phyloP scores from a whole-genome alignment of 2,888 invertebrate genomes.

The Abscondita cerata region DNA sequence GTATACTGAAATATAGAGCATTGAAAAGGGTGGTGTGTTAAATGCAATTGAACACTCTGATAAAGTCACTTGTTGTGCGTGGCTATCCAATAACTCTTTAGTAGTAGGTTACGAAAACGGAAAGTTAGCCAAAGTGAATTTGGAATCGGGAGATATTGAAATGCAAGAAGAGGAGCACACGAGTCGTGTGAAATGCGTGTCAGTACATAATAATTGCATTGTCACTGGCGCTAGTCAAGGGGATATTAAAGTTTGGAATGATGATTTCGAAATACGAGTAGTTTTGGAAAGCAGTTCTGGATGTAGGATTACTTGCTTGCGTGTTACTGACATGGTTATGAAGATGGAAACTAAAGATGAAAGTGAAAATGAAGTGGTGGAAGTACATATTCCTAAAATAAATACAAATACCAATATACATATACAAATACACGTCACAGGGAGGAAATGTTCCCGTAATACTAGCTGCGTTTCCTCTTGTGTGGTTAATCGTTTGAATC shows the following conservation, averaged over 20 bases:
- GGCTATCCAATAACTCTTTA: constrained; percentile 69
- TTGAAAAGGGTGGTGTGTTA: constrained; percentile 74
- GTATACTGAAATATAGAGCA: constrained; percentile 80
- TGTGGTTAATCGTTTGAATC: too few species aligned
- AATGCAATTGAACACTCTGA: constrained; percentile 71
- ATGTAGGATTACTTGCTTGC: constrained; percentile 77
- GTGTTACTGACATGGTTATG: constrained; percentile 57
- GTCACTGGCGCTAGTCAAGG: constrained; percentile 78
- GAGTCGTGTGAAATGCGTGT: constrained; percentile 73
- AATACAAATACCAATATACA: too few species aligned
- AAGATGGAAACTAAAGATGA: not conserved
- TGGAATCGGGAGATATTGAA: constrained; percentile 61
- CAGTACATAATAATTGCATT: constrained; percentile 64
- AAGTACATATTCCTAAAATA: not conserved
- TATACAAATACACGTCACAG: too few species aligned
- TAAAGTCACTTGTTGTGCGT: constrained; percentile 74
- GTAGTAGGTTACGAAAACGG: constrained; percentile 80
- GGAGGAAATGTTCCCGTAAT: too few species aligned
- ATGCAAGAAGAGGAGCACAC: constrained; percentile 65
- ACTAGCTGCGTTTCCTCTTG: too few species aligned
- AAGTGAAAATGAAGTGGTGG: not conserved
- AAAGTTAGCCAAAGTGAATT: constrained; percentile 66
- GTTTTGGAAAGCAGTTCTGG: constrained; percentile 68
- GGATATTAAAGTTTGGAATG: constrained; percentile 76
- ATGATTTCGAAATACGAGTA: constrained; percentile 60